Conservation (phyloP, 2,888 invertebrate genomes). For the Clanis bilineata region DNA sequence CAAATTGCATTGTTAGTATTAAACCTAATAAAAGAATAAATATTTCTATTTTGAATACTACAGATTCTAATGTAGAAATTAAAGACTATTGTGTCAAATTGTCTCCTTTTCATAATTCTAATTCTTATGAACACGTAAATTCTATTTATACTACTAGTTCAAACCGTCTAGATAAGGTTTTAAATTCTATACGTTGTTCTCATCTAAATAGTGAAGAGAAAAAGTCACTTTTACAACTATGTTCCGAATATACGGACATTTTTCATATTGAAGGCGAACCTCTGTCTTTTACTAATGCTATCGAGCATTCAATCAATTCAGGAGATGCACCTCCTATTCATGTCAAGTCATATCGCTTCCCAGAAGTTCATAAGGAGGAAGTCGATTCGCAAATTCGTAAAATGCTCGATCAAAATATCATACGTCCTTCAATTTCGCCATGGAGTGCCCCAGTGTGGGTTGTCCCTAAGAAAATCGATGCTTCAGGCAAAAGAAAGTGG, state of each 20-base stretch:
- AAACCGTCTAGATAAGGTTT: background rate
- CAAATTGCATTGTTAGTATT: background rate
- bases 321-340: conserved; percentile 25
- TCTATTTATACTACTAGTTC: background rate
- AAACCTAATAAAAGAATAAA: too few relatives aligned
- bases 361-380: conserved; percentile 27
- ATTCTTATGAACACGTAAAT: background rate
- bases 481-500: conserved; percentile 25
- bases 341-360: conserved; percentile 29
- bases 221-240: conserved; percentile 15
- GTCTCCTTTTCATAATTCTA: background rate
- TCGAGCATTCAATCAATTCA: conserved; percentile 23
- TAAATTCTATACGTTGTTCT: conserved; percentile 7
- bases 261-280: conserved; percentile 23
- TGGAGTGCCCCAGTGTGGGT: conserved; percentile 28
- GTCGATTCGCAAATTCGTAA: conserved; percentile 22
- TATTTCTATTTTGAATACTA: background rate
- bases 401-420: conserved; percentile 25
- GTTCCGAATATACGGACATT: conserved; percentile 21
- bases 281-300: conserved; percentile 20
- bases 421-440: conserved; percentile 23
- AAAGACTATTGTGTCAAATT: background rate
- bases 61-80: background rate
- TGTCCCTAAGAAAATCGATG: conserved; percentile 28
- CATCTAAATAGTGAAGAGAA: conserved; percentile 19